Evolutionary conservation across 1,140 invertebrate genomes (phyloP).

Genomic region (Microplitis mediator): DNA sequence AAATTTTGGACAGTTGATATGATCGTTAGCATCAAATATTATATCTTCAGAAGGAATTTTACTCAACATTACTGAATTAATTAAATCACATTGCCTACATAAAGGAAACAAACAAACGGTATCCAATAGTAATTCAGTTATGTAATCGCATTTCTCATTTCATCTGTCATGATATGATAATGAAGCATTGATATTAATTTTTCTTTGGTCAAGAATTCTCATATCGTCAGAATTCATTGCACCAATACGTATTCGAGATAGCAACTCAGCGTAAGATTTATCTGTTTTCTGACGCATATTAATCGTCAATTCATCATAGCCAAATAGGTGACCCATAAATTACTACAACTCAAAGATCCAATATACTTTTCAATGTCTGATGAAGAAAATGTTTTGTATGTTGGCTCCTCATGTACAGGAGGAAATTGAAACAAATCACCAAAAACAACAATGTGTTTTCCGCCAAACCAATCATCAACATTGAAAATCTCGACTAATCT

Average conservation of each 20-base stretch:
- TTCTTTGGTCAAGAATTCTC: constrained; percentile 23
- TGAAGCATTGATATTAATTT: constrained; percentile 17
- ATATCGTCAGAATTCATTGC: constrained; percentile 20
- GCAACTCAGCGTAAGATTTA: too few species aligned
- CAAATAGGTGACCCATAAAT: constrained; percentile 37
- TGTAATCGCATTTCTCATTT: constrained; percentile 27
- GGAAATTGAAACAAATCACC: constrained; percentile 42
- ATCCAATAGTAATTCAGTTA: constrained; percentile 26
- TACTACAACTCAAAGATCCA: constrained; percentile 27
- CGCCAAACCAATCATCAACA: constrained; percentile 37
- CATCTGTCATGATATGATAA: neutral
- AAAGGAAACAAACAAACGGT: neutral
- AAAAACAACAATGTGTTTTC: constrained; percentile 4
- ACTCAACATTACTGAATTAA: constrained; percentile 30
- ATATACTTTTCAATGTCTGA: constrained; percentile 28
- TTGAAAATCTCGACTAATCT: constrained; percentile 33
- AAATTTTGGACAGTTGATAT: neutral
- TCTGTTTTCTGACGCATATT: too few species aligned
- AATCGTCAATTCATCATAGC: constrained; percentile 28
- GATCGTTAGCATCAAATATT: constrained; percentile 23
- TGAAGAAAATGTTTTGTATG: too few species aligned
- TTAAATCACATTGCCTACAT: constrained; percentile 17
- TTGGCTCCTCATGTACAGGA: too few species aligned
- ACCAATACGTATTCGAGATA: constrained; percentile 28
- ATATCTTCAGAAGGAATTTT: constrained; percentile 24